A percentile compares a stretch with the other conserved stretches of the same genome.
Conservation (phyloP, 2,888 invertebrate species). For the Euplexia lucipara region DNA sequence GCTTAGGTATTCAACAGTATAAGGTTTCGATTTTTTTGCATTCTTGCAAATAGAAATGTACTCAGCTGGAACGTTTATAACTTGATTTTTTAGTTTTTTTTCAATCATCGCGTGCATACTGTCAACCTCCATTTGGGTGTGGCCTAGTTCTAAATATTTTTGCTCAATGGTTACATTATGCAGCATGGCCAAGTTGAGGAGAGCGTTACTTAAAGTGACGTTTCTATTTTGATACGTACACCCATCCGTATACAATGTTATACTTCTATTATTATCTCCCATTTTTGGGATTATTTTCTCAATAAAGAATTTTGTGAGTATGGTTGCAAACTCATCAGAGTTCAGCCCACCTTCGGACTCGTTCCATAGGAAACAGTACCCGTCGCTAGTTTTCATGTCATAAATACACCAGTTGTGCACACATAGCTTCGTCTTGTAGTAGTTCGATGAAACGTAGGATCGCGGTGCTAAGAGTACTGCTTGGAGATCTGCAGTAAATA, state of each 20-base stretch:
- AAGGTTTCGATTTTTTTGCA: background rate
- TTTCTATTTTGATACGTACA: slow-evolving; percentile 12
- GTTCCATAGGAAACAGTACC: slow-evolving; percentile 3
- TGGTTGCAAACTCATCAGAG: background rate
- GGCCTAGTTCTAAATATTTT: slow-evolving; percentile 8
- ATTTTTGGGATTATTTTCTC: slow-evolving; percentile 9
- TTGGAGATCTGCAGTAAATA: slow-evolving; percentile 21
- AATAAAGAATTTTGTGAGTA: background rate
- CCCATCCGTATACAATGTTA: slow-evolving; percentile 1
- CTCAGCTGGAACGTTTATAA: slow-evolving; percentile 13
- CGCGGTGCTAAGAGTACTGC: slow-evolving; percentile 8
- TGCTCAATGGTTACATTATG: background rate
- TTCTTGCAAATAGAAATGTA: slow-evolving; percentile 8
- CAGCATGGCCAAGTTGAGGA: background rate
- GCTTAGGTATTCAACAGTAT: background rate
- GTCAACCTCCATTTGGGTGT: slow-evolving; percentile 31
- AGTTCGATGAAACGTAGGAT: background rate
- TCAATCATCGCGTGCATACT: slow-evolving; percentile 31
- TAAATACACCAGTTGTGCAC: slow-evolving; percentile 6
- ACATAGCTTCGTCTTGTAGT: slow-evolving; percentile 5
- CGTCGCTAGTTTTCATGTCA: slow-evolving; percentile 6
- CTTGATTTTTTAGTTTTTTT: slow-evolving; percentile 15
- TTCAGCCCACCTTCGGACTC: slow-evolving; percentile 1
- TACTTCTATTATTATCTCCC: background rate
- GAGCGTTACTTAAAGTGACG: background rate